A percentile compares a stretch with the other conserved stretches of the same genome.
phyloP scores from a whole-genome alignment of 1,140 invertebrate genomes.

The Eulimnadia texana region DNA sequence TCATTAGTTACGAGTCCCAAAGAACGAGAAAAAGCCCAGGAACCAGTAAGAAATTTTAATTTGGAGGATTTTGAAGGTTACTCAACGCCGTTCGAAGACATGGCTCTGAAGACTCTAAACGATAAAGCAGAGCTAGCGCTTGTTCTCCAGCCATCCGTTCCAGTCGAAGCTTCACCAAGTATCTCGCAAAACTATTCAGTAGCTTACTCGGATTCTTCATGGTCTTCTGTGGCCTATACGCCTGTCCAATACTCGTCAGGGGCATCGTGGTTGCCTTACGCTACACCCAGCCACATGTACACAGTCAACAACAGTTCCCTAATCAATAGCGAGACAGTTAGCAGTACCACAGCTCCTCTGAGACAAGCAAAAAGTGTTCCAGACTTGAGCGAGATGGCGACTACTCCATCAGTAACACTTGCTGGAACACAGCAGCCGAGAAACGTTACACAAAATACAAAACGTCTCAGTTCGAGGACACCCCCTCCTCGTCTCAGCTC shows the following conservation, averaged over 20 bases:
- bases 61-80: constrained; percentile 73
- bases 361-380: constrained; percentile 15
- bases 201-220: not conserved
- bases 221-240: not conserved
- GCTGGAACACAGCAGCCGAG: too few species aligned
- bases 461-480: constrained; percentile 6
- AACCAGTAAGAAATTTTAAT: constrained; percentile 31
- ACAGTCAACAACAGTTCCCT: not conserved
- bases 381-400: not conserved
- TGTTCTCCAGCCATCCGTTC: constrained; percentile 34
- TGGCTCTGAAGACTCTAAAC: constrained; percentile 78
- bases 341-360: not conserved
- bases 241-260: not conserved
- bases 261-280: not conserved
- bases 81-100: constrained; percentile 77
- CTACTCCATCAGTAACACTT: too few species aligned
- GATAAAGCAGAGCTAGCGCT: constrained; percentile 72
- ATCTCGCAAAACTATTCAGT: not conserved
- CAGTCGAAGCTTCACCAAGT: not conserved
- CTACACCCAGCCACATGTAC: not conserved
- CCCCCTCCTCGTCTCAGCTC: constrained; percentile 5
- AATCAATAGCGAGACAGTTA: not conserved
- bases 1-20: constrained; percentile 4
- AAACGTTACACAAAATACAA: too few species aligned
- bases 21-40: not conserved